Percentiles rank a stretch among this genome's conserved stretches.
Evolutionary conservation across 2,797 vertebrate species (phyloP).

Genomic region (Parambassis ranga): DNA sequence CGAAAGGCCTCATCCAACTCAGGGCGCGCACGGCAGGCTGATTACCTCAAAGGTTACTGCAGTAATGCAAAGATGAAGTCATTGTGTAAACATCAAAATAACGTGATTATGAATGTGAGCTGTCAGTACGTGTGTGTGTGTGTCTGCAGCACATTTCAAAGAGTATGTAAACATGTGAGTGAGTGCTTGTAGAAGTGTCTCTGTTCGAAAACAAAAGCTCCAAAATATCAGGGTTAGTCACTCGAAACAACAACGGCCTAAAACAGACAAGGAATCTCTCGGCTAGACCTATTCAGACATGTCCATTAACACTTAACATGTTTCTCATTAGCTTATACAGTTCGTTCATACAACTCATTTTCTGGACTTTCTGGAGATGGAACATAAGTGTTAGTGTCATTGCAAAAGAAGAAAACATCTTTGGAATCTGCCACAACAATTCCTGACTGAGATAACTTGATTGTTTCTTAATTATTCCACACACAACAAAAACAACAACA

Average conservation of each 20-base stretch:
- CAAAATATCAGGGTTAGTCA: slow-evolving; percentile 68
- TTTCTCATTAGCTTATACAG: slow-evolving; percentile 83
- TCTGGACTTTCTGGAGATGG: slow-evolving; percentile 52
- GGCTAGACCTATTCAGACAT: slow-evolving; percentile 53
- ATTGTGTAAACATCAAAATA: slow-evolving; percentile 70
- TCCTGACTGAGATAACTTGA: slow-evolving; percentile 72
- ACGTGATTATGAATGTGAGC: slow-evolving; percentile 54
- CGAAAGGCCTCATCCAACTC: slow-evolving; percentile 21
- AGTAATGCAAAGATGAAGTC: slow-evolving; percentile 48
- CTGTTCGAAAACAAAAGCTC: slow-evolving; percentile 56
- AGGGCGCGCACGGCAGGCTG: slow-evolving; percentile 32
- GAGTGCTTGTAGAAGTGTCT: slow-evolving; percentile 73
- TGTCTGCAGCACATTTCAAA: slow-evolving; percentile 60
- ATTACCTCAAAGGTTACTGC: slow-evolving; percentile 52
- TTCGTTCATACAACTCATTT: slow-evolving; percentile 68
- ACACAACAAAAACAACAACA: background rate
- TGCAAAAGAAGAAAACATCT: slow-evolving; percentile 75
- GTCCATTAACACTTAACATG: slow-evolving; percentile 58
- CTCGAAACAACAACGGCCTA: slow-evolving; percentile 55
- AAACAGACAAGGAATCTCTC: slow-evolving; percentile 33
- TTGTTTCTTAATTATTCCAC: slow-evolving; percentile 68
- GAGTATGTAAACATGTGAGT: slow-evolving; percentile 81
- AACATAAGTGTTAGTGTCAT: slow-evolving; percentile 54
- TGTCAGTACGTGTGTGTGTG: slow-evolving; percentile 50
- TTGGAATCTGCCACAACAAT: slow-evolving; percentile 87